Evolutionary conservation across 2,888 invertebrate genomes (phyloP).

Genomic region (Perizoma flavofasciatum): DNA sequence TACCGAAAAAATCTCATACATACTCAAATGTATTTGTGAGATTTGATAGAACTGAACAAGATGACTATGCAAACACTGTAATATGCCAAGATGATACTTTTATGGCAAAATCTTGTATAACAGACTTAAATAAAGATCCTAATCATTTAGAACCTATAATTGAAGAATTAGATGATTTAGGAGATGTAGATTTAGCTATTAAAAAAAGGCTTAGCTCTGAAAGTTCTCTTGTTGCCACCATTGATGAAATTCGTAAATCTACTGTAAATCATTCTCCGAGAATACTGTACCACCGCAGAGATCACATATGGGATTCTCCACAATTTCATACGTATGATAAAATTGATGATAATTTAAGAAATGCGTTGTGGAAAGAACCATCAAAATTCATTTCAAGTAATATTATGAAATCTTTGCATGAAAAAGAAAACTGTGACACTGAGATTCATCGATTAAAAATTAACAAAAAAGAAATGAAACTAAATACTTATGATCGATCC

Average conservation of each 20-base stretch:
- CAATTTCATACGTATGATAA: slow-evolving; percentile 61
- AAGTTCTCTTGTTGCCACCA: slow-evolving; percentile 85
- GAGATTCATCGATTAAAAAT: slow-evolving; percentile 51
- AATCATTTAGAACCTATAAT: slow-evolving; percentile 81
- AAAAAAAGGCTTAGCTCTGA: slow-evolving; percentile 78
- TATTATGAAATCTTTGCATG: slow-evolving; percentile 70
- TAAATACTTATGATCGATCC: slow-evolving; percentile 25
- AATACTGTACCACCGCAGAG: slow-evolving; percentile 81
- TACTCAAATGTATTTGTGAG: slow-evolving; percentile 78
- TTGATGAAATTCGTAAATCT: slow-evolving; percentile 85
- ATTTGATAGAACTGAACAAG: slow-evolving; percentile 70
- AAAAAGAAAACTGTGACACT: slow-evolving; percentile 68
- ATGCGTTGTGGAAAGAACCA: slow-evolving; percentile 78
- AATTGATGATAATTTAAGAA: slow-evolving; percentile 66
- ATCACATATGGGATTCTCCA: slow-evolving; percentile 77
- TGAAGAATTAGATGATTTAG: slow-evolving; percentile 83
- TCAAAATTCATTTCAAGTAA: slow-evolving; percentile 73
- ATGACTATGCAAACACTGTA: slow-evolving; percentile 81
- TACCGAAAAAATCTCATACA: slow-evolving; percentile 72
- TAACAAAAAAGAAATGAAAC: slow-evolving; percentile 55
- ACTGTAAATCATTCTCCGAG: slow-evolving; percentile 83
- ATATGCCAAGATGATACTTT: slow-evolving; percentile 80
- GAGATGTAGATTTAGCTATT: slow-evolving; percentile 67
- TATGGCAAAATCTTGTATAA: slow-evolving; percentile 82
- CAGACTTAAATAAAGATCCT: slow-evolving; percentile 78